Evolutionary conservation across 2,888 invertebrate species (phyloP), one percentile per base, ranked within the genome.

Genomic region (Chaitophorus viminalis): DNA sequence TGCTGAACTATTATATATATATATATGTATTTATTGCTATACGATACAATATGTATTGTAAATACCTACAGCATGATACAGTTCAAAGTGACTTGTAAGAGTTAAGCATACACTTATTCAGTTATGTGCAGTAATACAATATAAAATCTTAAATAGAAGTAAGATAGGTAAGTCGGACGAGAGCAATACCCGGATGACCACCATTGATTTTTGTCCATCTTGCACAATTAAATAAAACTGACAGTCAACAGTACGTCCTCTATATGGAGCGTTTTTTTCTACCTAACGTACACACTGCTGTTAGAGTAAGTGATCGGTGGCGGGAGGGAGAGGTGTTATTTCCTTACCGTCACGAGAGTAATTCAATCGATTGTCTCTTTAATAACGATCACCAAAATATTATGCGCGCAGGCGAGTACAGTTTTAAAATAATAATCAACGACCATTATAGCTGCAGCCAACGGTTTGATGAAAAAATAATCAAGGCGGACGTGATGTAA

Each of bases 401-500:
- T 70, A 21, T 65, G 65, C 5, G 33, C 3, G 25, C 29, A 17
- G 6, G 36, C 36, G 36, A 39, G 36, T 6, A 39, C 11, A 31
- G 68, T 81, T 70, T 70, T 31, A 81, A 68, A 81, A 46, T 81
- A 68, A 81, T 81, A 46, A 81, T 68, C 68, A 68, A 81, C 31
- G 21, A 46, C 81, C 68, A 81, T 68, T 81, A 81, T 36, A 46
- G 46, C 14, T 14, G 46, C 68, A 11, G 25, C 81, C 29, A 46
- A 81, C 81, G 39, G 68, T 65, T 81, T 39, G 65, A 39, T 18
- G 39, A 11, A 68, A 46, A 81, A 46, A 79, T n/a, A 72, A 72
- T 29, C 65, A 65, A 68, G 81, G n/a, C 46, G 31, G 68, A 81
- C 79, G 82, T 82, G 72, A 72, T 82, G 52, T 72, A 82, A 82